Base-by-base conservation (phyloP, 2,797 vertebrate species). In the Coluber constrictor region DNA sequence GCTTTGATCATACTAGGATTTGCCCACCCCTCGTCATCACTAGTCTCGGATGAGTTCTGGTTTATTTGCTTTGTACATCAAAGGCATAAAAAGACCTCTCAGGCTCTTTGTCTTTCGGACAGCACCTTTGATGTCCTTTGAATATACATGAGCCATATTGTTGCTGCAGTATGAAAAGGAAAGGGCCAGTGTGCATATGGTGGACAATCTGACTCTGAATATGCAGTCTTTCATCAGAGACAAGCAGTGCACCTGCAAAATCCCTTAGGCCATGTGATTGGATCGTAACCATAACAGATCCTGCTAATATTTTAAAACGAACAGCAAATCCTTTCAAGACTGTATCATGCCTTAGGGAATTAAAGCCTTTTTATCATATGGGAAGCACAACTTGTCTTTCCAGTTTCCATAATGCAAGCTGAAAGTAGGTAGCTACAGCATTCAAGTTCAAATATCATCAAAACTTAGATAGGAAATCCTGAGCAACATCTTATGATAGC, bases 21-120 rank as follows among this genome's bases (percentile, higher is more conserved):
- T 97, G 96, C 97, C 97, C 97, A 97, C 93, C 96, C 97, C 95
- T 94, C 95, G 97, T 98, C 97, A 97, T 97, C 95, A 92, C 95
- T 92, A 94, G 96, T 97, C 97, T 97, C 97, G 95, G 95, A 97
- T 97, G 97, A 97, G 95, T 97, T 98, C 96, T 94, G 96, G 57
- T 95, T 97, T 97, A 97, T 97, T 97, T 97, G 94, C 97, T 98
- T 98, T 98, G 95, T 97, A 97, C 97, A 97, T 98, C 98, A 98
- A 98, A 98, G 97, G 93, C 97, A 96, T 97, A 47, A 97, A 98
- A 97, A 96, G 96, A 95, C 96, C 96, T 95, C 95, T 97, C 95
- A 88, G 90, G 92, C 93, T 92, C 92, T 96, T 94, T 86, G 89
- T 93, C 91, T 96, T 96, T 95, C 95, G 90, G 96, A 93, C 96